Evolutionary conservation across 1,140 invertebrate genomes (phyloP), one percentile per base, ranked within the genome.

Genomic region (Drosophila pachea): DNA sequence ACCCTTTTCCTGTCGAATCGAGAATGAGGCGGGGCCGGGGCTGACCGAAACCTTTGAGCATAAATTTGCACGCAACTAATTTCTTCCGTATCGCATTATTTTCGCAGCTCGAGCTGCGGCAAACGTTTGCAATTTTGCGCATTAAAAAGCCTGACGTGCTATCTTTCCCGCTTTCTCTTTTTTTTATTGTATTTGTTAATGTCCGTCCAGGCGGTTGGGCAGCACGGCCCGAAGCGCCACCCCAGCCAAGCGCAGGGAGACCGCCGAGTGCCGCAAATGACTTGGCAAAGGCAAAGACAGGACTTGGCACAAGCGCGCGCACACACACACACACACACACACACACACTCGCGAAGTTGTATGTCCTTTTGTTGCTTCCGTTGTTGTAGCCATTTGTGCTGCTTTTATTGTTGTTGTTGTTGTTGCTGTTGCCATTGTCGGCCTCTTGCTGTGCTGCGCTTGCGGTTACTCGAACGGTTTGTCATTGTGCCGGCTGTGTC

Each of bases 31-130:
- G 22, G 22, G 22, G 22, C 22, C 22, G 22, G 22, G 48, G 49
- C 65, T 73, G 68, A 64, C 61, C 68, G 35, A 65, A 64, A 61
- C 76, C 69, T 64, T 73, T 64, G 49, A 72, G 76, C 77, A 86
- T 86, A 86, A 86, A 86, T 86, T 86, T 86, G 82, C 81, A 86
- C 81, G 82, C 81, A 86, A 86, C 81, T 86, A 86, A 86, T 86
- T 86, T 86, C 81, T 86, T 86, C 81, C 81, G 81, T 86, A 81
- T 86, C 82, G 81, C 81, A 86, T 86, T 86, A 86, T 86, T 86
- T 84, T 86, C 82, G 67, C 81, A 77, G 76, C 69, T 76, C 63
- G 59, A 55, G 61, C 54, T 53, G 42, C 22, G 40, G 56, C 72
- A 72, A 77, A 77, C 77, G 81, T 77, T 86, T 86, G 82, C 81